Conservation (phyloP, 1,140 invertebrate genomes). For the Homalodisca vitripennis region DNA sequence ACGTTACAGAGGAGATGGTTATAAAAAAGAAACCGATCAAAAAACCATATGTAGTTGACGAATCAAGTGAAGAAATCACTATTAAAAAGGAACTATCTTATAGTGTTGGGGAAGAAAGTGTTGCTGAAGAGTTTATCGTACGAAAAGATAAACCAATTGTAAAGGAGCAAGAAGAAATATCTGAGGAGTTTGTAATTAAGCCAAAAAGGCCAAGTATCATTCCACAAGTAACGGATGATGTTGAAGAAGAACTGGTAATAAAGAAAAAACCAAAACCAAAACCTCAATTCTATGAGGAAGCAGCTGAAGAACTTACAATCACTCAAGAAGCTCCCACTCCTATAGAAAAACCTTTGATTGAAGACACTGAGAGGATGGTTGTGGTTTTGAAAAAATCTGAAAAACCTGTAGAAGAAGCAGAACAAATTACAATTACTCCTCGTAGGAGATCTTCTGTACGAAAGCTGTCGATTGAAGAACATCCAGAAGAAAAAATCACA, state of each 20-base stretch:
- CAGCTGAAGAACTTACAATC: constrained; percentile 49
- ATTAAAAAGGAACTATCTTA: constrained; percentile 43
- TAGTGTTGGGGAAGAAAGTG: constrained; percentile 47
- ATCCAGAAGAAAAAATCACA: constrained; percentile 45
- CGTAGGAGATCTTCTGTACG: constrained; percentile 10
- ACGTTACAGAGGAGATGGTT: constrained; percentile 41
- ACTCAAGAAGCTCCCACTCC: constrained; percentile 49
- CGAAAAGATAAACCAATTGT: constrained; percentile 34
- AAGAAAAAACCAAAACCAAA: constrained; percentile 49
- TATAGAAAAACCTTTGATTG: constrained; percentile 28
- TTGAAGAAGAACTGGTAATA: constrained; percentile 33
- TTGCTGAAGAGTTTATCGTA: constrained; percentile 50
- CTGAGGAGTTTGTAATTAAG: constrained; percentile 40
- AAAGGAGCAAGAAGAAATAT: constrained; percentile 28
- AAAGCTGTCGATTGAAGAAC: constrained; percentile 40
- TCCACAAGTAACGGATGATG: constrained; percentile 17
- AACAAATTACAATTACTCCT: constrained; percentile 38
- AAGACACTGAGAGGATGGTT: constrained; percentile 28
- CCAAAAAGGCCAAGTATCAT: constrained; percentile 1
- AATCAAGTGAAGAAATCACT: constrained; percentile 49
- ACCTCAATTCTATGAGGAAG: constrained; percentile 46
- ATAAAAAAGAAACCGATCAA: constrained; percentile 49
- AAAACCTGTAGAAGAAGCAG: constrained; percentile 45
- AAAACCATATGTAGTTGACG: constrained; percentile 45
- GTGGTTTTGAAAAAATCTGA: constrained; percentile 41